phyloP scores from a whole-genome alignment of 2,888 invertebrate genomes.

The Cerceris rybyensis region DNA sequence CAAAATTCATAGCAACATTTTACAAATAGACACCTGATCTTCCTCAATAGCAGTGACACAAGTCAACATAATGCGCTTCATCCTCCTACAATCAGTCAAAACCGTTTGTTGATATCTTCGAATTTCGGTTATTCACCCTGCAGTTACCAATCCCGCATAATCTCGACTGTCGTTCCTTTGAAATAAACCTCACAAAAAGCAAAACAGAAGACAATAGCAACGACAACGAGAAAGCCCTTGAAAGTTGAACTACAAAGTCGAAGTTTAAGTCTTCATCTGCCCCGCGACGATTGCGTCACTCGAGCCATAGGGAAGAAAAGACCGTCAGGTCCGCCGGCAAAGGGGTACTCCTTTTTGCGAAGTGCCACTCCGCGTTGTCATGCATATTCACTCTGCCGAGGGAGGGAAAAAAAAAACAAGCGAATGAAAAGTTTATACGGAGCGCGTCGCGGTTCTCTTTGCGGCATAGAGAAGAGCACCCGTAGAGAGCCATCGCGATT shows the following conservation, averaged over 20 bases:
- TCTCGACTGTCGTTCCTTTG: no score
- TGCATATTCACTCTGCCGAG: constrained; percentile 40
- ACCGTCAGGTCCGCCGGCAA: background rate
- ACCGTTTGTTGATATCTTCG: no score
- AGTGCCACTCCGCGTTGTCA: constrained; percentile 24
- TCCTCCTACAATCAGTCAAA: no score
- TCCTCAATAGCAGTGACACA: no score
- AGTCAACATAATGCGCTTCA: no score
- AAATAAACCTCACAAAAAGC: no score
- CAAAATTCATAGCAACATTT: no score
- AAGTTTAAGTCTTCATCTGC: no score
- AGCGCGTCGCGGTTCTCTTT: constrained; percentile 1
- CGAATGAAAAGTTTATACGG: constrained; percentile 31
- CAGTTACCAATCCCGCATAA: no score
- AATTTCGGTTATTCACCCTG: no score
- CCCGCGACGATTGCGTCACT: background rate
- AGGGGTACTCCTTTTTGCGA: constrained; percentile 10
- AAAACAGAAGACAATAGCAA: background rate
- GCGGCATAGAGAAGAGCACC: constrained; percentile 3
- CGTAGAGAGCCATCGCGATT: constrained; percentile 25
- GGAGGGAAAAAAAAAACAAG: constrained; percentile 11
- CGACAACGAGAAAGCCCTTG: background rate
- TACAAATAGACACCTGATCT: no score
- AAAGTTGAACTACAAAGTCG: no score
- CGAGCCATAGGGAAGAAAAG: background rate